A percentile compares a stretch with the other conserved stretches of the same genome.
phyloP scores from a whole-genome alignment of 2,113 vertebrate species.

The Morone chrysops region DNA sequence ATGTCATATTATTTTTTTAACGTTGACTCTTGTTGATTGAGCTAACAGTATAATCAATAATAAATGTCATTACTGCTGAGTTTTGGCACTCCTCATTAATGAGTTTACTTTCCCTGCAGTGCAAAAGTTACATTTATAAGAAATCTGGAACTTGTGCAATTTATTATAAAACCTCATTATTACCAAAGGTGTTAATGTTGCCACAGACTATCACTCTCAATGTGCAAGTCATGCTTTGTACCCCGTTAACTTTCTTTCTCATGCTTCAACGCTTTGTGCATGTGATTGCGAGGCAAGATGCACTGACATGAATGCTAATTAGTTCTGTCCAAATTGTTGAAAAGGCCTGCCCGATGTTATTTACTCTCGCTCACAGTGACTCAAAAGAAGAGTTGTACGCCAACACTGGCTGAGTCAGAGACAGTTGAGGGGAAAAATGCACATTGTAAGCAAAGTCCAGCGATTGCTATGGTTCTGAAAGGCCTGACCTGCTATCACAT shows the following conservation, averaged over 20 bases:
- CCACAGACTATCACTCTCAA: conserved; percentile 12
- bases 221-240: conserved; percentile 73
- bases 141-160: conserved; percentile 1
- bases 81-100: not conserved
- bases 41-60: too few relatives aligned
- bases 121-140: not conserved
- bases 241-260: conserved; percentile 60
- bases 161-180: not conserved
- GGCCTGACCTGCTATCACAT: conserved; percentile 82
- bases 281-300: conserved; percentile 54
- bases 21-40: not conserved
- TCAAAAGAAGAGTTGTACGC: conserved; percentile 54
- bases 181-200: not conserved
- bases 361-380: conserved; percentile 61
- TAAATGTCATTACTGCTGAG: not conserved
- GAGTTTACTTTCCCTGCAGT: not conserved
- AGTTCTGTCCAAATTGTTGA: conserved; percentile 71
- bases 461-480: conserved; percentile 83
- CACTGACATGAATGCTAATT: conserved; percentile 80
- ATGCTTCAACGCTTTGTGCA: conserved; percentile 65
- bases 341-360: conserved; percentile 69
- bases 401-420: conserved; percentile 68
- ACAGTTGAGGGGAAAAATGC: conserved; percentile 73
- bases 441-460: conserved; percentile 80
- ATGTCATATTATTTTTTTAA: not conserved